phyloP scores from a whole-genome alignment of 2,888 invertebrate genomes.

The Dryadula phaetusa region DNA sequence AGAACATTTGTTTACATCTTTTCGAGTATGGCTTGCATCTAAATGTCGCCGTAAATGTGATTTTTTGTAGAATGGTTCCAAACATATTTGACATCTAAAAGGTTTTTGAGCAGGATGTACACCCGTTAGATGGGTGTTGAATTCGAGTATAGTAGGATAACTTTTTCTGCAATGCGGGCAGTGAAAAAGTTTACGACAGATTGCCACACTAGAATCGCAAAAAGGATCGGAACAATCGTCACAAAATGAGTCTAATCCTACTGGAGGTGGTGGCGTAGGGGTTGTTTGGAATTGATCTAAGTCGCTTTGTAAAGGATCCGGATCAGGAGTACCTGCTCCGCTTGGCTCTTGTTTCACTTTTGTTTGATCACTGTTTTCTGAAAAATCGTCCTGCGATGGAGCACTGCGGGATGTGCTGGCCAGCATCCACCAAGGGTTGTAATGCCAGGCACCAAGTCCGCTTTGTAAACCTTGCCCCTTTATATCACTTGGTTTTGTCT shows the following conservation, averaged over 20 bases:
- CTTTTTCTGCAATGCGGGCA: slow-evolving; percentile 83
- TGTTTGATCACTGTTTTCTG: slow-evolving; percentile 73
- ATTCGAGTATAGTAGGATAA: slow-evolving; percentile 81
- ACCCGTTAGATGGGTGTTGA: slow-evolving; percentile 80
- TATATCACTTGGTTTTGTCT: slow-evolving; percentile 78
- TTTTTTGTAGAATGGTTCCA: slow-evolving; percentile 82
- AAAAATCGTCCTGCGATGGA: slow-evolving; percentile 76
- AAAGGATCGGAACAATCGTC: slow-evolving; percentile 83
- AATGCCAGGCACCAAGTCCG: slow-evolving; percentile 78
- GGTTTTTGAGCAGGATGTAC: slow-evolving; percentile 82
- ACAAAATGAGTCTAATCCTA: slow-evolving; percentile 77
- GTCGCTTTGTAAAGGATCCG: slow-evolving; percentile 71
- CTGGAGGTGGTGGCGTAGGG: slow-evolving; percentile 76
- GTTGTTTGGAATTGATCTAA: slow-evolving; percentile 67
- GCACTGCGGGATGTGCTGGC: slow-evolving; percentile 78
- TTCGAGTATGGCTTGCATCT: slow-evolving; percentile 79
- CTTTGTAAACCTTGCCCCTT: slow-evolving; percentile 72
- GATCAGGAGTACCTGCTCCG: slow-evolving; percentile 74
- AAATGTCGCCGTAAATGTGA: slow-evolving; percentile 79
- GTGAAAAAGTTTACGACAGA: slow-evolving; percentile 80
- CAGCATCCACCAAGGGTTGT: slow-evolving; percentile 84
- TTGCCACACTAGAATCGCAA: slow-evolving; percentile 76
- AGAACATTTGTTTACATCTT: slow-evolving; percentile 83
- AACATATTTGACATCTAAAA: slow-evolving; percentile 81
- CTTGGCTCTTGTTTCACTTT: slow-evolving; percentile 79